Evolutionary conservation across 2,797 vertebrate species (phyloP), one percentile per base, ranked within the genome.

Genomic region (Onychomys arenicola): DNA sequence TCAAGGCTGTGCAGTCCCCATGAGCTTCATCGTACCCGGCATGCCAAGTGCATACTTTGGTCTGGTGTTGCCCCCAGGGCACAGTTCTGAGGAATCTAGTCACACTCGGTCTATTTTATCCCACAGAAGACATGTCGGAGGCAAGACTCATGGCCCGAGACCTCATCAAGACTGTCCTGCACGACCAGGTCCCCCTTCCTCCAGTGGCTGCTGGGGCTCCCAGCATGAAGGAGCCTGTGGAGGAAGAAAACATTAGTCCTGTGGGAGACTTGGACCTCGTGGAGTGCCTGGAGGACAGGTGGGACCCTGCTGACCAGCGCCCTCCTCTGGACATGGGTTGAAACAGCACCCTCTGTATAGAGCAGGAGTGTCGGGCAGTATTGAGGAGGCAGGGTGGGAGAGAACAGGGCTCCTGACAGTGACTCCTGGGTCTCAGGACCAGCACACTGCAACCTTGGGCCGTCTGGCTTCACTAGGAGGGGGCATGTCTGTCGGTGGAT

Each of bases 121-220:
- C 78, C 97, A 98, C 97, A 96, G 69, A 96, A 96, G 95, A 90
- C 83, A 99, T 99, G 98, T 98, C 98, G 46, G 98, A 96, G 21
- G 90, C 11, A 0, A 94, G 98, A 78, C 94, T 97, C 61, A 43
- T 90, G 86, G 84, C 95, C 40, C 65, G 97, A 77, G 95, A 86
- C 59, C 43, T 84, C 37, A 16, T 96, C 97, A 85, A 90, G 97
- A 75, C 92, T 97, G 82, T 97, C 96, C 92, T 96, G 86, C 97
- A 97, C 12, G 75, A 96, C 80, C 96, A 76, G n/a, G 43, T 65
- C 34, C 93, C 55, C 7, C 91, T 6, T 23, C 55, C 43, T 46
- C 23, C 69, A 37, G 19, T 65, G 49, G 57, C 43, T 0, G 6
- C 5, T 9, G 91, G 25, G 40, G 52, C 85, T 16, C 25, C 94